These are phyloP conservation scores for Pristionchus pacificus DNA, from an alignment of 1,140 invertebrate species.

Conservation along the genomic window DNA sequence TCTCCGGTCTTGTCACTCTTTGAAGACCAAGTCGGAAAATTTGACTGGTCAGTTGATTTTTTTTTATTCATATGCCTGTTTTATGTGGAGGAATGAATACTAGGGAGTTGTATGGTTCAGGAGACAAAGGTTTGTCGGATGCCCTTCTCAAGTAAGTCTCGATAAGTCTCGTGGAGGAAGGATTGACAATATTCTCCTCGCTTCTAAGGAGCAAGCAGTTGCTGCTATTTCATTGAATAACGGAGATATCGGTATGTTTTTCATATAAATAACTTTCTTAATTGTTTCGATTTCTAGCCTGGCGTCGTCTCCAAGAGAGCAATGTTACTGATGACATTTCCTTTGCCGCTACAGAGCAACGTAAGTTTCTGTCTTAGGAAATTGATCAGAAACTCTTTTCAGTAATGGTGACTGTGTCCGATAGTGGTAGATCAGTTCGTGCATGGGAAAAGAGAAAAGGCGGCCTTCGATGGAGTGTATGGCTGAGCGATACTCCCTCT, in stretches of 20 bases:
- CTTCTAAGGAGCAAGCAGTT: conserved; percentile 11
- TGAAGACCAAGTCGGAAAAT: conserved; percentile 21
- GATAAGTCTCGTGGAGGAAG: neutral
- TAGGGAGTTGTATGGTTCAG: neutral
- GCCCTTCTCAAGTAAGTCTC: neutral
- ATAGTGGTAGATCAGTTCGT: conserved; percentile 2
- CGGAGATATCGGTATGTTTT: neutral
- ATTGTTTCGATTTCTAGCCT: no score
- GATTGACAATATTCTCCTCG: neutral
- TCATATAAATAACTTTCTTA: no score
- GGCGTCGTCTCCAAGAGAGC: conserved; percentile 6
- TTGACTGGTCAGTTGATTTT: conserved; percentile 17
- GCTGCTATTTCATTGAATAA: conserved; percentile 6
- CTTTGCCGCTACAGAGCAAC: neutral
- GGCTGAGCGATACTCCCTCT: neutral
- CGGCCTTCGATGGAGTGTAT: conserved; percentile 1
- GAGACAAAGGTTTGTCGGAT: conserved; percentile 18
- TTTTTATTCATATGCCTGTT: neutral
- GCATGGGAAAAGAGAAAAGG: conserved; percentile 8
- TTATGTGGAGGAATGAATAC: neutral
- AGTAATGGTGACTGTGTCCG: conserved; percentile 7
- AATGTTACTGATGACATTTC: neutral
- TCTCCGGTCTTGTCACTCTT: neutral
- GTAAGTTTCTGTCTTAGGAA: neutral
- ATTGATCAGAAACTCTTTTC: neutral